Conservation (phyloP, 2,113 vertebrate species). For the Callithrix jacchus region DNA sequence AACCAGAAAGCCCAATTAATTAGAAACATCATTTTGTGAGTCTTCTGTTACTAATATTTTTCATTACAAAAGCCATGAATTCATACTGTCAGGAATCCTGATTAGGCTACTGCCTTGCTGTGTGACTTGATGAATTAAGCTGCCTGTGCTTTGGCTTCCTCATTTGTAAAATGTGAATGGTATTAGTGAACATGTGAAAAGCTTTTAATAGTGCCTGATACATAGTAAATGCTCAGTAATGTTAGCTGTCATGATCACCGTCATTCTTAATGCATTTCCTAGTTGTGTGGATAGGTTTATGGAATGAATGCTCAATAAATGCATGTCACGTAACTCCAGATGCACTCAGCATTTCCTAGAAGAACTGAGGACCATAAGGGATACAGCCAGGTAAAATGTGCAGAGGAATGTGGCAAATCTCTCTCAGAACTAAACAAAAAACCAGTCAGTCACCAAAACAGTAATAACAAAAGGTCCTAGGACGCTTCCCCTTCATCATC, state of each 20-base stretch:
- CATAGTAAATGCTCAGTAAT: not conserved
- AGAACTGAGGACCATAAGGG: not conserved
- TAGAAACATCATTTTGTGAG: not conserved
- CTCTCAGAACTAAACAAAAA: not conserved
- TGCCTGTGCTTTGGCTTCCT: not conserved
- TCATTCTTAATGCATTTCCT: not conserved
- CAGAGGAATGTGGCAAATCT: not conserved
- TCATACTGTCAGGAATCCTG: not conserved
- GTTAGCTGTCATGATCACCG: not conserved
- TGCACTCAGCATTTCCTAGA: not conserved
- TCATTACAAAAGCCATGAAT: not conserved
- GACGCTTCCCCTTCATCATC: not conserved
- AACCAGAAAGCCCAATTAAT: not conserved
- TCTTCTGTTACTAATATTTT: not conserved
- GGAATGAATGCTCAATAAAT: not conserved
- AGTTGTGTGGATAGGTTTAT: not conserved
- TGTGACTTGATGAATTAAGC: not conserved
- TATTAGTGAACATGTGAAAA: not conserved
- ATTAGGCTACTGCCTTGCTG: not conserved
- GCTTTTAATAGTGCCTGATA: not conserved
- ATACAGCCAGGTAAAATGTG: not conserved
- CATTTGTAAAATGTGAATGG: constrained; percentile 11
- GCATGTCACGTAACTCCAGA: not conserved
- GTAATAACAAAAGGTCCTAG: not conserved
- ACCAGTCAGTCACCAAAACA: not conserved